Evolutionary conservation across 2,888 invertebrate species (phyloP), one percentile per base, ranked within the genome.

Genomic region (Drosophila limbata): DNA sequence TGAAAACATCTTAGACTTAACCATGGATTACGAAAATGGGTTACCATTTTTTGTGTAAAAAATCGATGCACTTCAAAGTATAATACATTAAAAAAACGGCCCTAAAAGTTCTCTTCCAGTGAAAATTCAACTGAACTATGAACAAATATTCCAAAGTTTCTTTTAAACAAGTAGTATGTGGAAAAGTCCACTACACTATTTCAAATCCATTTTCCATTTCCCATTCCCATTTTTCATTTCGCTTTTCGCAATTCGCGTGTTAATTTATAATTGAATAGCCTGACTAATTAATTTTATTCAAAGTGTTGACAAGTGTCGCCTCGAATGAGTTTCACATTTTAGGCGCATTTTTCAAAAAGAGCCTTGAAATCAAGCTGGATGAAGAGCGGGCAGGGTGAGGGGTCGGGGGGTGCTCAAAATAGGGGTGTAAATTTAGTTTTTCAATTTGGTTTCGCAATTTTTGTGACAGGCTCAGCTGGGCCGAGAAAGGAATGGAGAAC

Each of bases 381-480:
- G 31, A 19, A 5, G 13, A 25, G 3, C 11, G 0, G 9, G 19
- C 13, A 11, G 50, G 37, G 9, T 10, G 19, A 1, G 19, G 53
- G 11, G 31, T 4, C 1, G 4, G 15, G 48, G 17, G 17, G 4
- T 6, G 5, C 9, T 13, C n/a, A 15, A 47, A 13, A 35, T 11
- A 4, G 40, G 10, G 45, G 6, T 45, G 21, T 51, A 3, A 60
- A 47, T 66, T 79, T 79, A 73, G 83, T 71, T 82, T 79, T 75
- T 61, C 62, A 62, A 83, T 83, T 69, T 73, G 47, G 4, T 35
- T 60, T 13, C 44, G 42, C 51, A 76, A 59, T 67, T 51, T 69
- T 48, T 17, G 40, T 28, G 25, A 37, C 28, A 61, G 66, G 57
- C 79, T 37, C 82, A 88, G 83, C 88, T 83, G 82, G 53, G 45